Evolutionary conservation across 1,140 invertebrate species (phyloP).

Genomic region (Leptoteleia sp.): DNA sequence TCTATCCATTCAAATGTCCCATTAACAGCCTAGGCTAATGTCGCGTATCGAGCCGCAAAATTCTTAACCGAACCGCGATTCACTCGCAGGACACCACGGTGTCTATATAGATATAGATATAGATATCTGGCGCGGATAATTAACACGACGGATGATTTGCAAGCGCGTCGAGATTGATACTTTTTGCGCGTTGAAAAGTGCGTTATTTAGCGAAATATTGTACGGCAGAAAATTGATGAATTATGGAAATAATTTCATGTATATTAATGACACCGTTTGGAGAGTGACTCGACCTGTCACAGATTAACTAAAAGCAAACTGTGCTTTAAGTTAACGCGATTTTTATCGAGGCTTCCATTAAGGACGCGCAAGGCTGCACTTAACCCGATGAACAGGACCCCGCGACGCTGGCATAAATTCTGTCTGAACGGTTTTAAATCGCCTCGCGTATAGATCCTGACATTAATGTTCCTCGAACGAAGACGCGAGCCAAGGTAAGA

Average conservation of each 20-base stretch:
- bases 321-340: conserved; percentile 70
- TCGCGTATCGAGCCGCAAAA: conserved; percentile 9
- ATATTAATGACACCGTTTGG: conserved; percentile 58
- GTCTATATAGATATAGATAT: too few relatives aligned
- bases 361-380: conserved; percentile 68
- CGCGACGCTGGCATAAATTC: conserved; percentile 69
- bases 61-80: too few relatives aligned
- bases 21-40: conserved; percentile 47
- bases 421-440: conserved; percentile 70
- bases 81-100: too few relatives aligned
- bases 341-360: conserved; percentile 72
- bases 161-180: conserved; percentile 28
- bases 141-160: conserved; percentile 37
- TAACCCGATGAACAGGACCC: conserved; percentile 69
- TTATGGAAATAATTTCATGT: conserved; percentile 61
- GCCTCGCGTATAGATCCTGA: conserved; percentile 53
- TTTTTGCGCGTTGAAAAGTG: conserved; percentile 38
- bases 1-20: conserved; percentile 32
- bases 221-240: conserved; percentile 48
- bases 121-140: conserved; percentile 18
- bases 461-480: conserved; percentile 62
- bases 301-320: conserved; percentile 70
- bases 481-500: conserved; percentile 54
- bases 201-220: conserved; percentile 49
- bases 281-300: conserved; percentile 60